These are phyloP conservation scores for Syncerus caffer DNA, from an alignment of 2,797 vertebrate genomes.

Conservation along the genomic window DNA sequence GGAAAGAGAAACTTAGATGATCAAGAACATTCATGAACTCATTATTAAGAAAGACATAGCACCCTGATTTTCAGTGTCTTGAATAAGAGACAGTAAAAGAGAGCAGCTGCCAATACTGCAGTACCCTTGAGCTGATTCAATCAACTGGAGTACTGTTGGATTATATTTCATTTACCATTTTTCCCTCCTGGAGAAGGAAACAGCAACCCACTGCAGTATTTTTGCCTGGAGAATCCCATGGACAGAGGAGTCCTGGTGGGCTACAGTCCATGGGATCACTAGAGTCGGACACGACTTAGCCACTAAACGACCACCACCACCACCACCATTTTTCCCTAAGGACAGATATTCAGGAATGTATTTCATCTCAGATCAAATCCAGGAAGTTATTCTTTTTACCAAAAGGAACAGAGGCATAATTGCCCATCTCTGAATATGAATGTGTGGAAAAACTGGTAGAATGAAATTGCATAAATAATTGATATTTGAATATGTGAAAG, in stretches of 20 bases:
- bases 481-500: not conserved
- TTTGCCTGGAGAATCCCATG: not conserved
- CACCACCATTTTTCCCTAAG: not conserved
- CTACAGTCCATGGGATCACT: not conserved
- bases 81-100: not conserved
- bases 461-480: not conserved
- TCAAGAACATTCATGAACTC: not conserved
- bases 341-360: not conserved
- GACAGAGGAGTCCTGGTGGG: not conserved
- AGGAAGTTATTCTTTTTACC: not conserved
- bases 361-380: not conserved
- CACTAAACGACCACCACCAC: not conserved
- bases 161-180: not conserved
- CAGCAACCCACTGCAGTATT: not conserved
- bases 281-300: fast-evolving
- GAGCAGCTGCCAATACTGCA: not conserved
- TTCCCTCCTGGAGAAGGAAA: not conserved
- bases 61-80: not conserved
- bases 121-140: not conserved
- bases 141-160: not conserved
- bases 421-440: not conserved
- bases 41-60: not conserved
- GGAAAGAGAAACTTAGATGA: not conserved
- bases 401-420: not conserved
- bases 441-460: not conserved